phyloP scores from a whole-genome alignment of 2,888 invertebrate species.

The Steinernema carpocapsae region DNA sequence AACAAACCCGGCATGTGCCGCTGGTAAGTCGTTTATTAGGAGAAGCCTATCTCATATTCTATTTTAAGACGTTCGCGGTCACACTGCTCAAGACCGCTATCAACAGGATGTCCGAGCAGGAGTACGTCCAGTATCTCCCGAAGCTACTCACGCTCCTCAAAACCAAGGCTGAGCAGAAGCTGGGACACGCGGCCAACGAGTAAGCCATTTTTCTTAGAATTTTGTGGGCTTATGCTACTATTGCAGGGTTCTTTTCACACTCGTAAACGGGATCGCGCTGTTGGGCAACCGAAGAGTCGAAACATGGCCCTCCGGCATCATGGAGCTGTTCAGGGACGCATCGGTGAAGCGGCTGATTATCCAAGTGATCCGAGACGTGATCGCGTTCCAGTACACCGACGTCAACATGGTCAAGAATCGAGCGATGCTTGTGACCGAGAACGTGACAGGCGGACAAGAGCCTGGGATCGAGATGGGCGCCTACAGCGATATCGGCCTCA shows the following conservation, averaged over 20 bases:
- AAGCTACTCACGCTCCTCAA: background rate
- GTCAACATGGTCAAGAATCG: background rate
- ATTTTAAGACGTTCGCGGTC: too few species aligned
- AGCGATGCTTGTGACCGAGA: background rate
- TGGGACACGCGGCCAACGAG: background rate
- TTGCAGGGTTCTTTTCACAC: background rate
- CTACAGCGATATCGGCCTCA: background rate
- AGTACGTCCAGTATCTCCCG: background rate
- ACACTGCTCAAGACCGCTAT: background rate
- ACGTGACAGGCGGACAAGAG: background rate
- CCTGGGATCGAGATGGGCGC: background rate
- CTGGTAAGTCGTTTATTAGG: background rate
- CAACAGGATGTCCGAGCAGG: background rate
- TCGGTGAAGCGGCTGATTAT: background rate
- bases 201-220: background rate
- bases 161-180: background rate
- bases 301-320: background rate
- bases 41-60: too few species aligned
- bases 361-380: background rate
- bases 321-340: background rate
- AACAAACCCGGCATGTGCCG: background rate
- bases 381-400: constrained; percentile 5
- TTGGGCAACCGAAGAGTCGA: background rate
- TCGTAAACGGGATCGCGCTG: background rate
- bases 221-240: background rate